Base-by-base conservation (phyloP, 2,113 vertebrate genomes). In the Bubo scandiacus region DNA sequence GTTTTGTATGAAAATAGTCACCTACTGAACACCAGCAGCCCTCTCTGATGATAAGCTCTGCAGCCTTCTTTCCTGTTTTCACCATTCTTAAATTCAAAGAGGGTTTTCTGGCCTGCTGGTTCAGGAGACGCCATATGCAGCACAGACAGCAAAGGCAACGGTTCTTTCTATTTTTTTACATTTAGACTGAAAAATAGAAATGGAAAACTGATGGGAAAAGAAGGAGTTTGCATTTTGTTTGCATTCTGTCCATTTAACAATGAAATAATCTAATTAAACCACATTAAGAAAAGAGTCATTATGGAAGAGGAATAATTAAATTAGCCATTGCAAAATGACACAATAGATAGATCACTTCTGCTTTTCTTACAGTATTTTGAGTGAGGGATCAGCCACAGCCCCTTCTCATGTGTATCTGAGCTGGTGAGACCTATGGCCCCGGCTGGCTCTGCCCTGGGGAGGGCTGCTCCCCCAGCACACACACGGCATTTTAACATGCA, bases 351-450 rank as follows among this genome's bases (percentile, higher is more conserved):
- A 38, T 36, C 10, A 16, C 5, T 11, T 34, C 54, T 55, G 52
- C 12, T 2, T 23, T 27, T 67, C 14, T 25, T 81, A 1, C 2
- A 3, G 4, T 32, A 1, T 10, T 18, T 17, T 12, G 43, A 51
- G 59, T 2, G 59, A 14, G 4, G 70, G 14, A 25, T 15, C 15
- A 12, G 40, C 29, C 29, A 0, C 1, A 32, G 49, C 42, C 25
- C 20, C 51, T 81, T 16, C 32, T 4, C 12, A 15, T 8, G 29
- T 5, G 9, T 5, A 5, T 7, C 43, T 5, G 13, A 36, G 58
- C 49, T 12, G 57, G 2, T 2, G 45, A 29, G 32, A 14, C 38
- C 16, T 2, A 1, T 0, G 26, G n/a, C 29, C 51, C 51, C 1
- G 0, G 26, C 22, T 3, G 6, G 66, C 81, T 51, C 23, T 71